These are phyloP conservation scores for Arothron firmamentum DNA, from an alignment of 2,113 vertebrate species.

Conservation along the genomic window DNA sequence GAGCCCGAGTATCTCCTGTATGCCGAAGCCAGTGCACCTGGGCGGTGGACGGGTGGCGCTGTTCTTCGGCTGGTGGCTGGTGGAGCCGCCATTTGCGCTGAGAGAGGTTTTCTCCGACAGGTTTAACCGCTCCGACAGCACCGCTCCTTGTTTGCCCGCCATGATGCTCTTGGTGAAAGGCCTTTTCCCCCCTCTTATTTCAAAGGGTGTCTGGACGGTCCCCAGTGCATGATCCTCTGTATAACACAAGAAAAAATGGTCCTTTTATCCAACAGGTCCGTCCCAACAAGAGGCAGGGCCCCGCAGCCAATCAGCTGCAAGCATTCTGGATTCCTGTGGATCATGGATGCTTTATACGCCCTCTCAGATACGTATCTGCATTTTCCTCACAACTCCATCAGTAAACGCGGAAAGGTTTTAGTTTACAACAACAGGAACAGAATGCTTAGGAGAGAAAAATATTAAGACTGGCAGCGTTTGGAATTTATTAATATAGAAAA, in stretches of 20 bases:
- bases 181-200: slow-evolving; percentile 35
- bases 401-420: slow-evolving; percentile 26
- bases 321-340: slow-evolving; percentile 84
- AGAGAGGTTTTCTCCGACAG: slow-evolving; percentile 75
- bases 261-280: slow-evolving; percentile 97
- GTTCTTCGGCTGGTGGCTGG: slow-evolving; percentile 66
- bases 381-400: slow-evolving; percentile 38
- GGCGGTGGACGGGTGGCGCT: slow-evolving; percentile 69
- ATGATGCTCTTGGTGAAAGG: slow-evolving; percentile 75
- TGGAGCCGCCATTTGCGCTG: slow-evolving; percentile 61
- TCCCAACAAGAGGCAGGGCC: slow-evolving; percentile 86
- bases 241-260: slow-evolving; percentile 85
- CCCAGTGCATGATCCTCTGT: slow-evolving; percentile 84
- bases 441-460: not conserved
- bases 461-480: not conserved
- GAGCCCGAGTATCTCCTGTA: slow-evolving; percentile 95
- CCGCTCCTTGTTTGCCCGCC: slow-evolving; percentile 89
- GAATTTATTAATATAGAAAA: not conserved
- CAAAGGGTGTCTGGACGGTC: slow-evolving; percentile 66
- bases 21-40: slow-evolving; percentile 95
- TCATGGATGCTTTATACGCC: slow-evolving; percentile 64
- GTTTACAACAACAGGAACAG: slow-evolving; percentile 1
- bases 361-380: slow-evolving; percentile 55
- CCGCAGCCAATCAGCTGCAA: slow-evolving; percentile 90
- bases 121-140: slow-evolving; percentile 80